Percentiles rank a stretch among this genome's conserved stretches.
Conservation (phyloP, 2,888 invertebrate species). For the Globia sparganii region DNA sequence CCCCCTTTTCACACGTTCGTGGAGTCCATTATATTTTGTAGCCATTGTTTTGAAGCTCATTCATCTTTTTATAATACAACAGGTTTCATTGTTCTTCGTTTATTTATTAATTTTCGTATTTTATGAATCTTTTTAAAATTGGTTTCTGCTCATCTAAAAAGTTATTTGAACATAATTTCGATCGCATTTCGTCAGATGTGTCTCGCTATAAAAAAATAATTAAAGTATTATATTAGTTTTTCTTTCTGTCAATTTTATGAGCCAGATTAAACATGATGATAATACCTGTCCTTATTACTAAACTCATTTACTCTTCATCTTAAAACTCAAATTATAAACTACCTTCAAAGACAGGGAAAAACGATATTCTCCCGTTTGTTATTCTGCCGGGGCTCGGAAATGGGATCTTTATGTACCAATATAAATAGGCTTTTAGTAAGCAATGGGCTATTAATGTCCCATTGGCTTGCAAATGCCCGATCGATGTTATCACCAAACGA, state of each 20-base stretch:
- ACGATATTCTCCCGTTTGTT: conserved; percentile 56
- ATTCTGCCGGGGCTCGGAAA: conserved; percentile 46
- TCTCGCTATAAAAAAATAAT: background rate
- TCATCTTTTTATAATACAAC: conserved; percentile 32
- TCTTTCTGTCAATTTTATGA: background rate
- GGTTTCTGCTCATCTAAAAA: background rate
- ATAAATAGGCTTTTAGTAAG: conserved; percentile 68
- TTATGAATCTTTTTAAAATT: background rate
- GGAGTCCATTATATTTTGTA: conserved; percentile 46
- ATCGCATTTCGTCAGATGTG: background rate
- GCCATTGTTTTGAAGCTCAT: conserved; percentile 47
- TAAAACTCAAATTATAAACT: conserved; percentile 45
- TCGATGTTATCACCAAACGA: conserved; percentile 68
- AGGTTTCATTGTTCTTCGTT: conserved; percentile 36
- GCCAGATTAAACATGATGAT: background rate
- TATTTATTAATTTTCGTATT: background rate
- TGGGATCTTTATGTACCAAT: conserved; percentile 64
- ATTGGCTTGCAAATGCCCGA: conserved; percentile 67
- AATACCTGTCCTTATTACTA: conserved; percentile 1
- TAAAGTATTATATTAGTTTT: background rate
- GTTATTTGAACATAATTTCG: background rate
- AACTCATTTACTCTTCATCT: conserved; percentile 18
- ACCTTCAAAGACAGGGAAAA: conserved; percentile 41
- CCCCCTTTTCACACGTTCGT: conserved; percentile 50
- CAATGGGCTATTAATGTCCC: conserved; percentile 66